Conservation (phyloP, 2,797 vertebrate genomes). For the Hoplostethus mediterraneus region DNA sequence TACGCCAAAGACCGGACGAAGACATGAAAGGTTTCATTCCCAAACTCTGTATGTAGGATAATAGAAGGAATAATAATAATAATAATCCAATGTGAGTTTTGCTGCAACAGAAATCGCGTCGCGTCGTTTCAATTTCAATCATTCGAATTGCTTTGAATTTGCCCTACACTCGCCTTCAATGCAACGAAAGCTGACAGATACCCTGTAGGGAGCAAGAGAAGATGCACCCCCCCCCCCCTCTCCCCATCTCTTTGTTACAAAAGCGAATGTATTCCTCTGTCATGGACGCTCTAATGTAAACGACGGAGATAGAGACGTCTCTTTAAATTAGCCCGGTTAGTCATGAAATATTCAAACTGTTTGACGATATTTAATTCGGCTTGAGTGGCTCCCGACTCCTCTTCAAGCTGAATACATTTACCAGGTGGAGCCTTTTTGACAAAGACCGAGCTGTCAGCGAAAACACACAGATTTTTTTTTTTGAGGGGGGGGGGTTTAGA, state of each 20-base stretch:
- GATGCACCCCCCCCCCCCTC: not conserved
- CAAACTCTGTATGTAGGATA: conserved; percentile 17
- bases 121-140: not conserved
- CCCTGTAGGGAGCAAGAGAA: not conserved
- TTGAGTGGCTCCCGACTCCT: conserved; percentile 26
- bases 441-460: conserved; percentile 37
- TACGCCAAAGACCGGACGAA: too few species aligned
- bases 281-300: conserved; percentile 13
- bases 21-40: conserved; percentile 7
- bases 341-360: conserved; percentile 68
- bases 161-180: not conserved
- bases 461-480: conserved; percentile 29
- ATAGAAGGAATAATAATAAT: not conserved
- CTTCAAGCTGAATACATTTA: conserved; percentile 60
- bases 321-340: conserved; percentile 28
- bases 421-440: conserved; percentile 30
- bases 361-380: conserved; percentile 61
- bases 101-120: too few species aligned
- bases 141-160: conserved; percentile 16
- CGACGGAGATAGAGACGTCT: conserved; percentile 43
- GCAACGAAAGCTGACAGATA: conserved; percentile 20
- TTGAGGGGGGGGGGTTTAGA: conserved; percentile 27
- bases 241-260: not conserved
- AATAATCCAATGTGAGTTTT: too few species aligned
- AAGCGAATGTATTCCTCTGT: conserved; percentile 5